Evolutionary conservation across 2,888 invertebrate genomes (phyloP).

Genomic region (Drosophila austrosaltans): DNA sequence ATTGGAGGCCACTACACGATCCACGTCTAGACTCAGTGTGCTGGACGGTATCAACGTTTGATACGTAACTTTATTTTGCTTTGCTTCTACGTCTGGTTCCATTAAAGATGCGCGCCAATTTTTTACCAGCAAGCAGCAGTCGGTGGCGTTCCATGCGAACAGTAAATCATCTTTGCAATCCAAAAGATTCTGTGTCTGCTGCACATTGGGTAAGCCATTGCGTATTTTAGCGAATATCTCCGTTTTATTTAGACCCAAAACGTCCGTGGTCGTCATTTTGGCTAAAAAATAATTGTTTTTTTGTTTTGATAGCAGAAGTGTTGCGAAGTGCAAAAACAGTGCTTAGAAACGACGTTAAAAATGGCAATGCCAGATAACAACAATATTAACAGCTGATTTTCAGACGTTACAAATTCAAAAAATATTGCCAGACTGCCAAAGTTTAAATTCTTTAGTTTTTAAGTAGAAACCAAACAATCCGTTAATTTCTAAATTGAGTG

Average conservation of each 20-base stretch:
- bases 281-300: conserved; percentile 6
- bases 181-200: conserved; percentile 85
- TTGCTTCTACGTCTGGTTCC: conserved; percentile 30
- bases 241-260: conserved; percentile 85
- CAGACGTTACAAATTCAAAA: background rate
- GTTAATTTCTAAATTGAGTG: too few species aligned
- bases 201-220: conserved; percentile 84
- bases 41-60: conserved; percentile 87
- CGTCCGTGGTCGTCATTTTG: conserved; percentile 84
- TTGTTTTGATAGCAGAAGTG: background rate
- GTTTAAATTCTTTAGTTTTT: too few species aligned
- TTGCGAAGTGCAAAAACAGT: too few species aligned
- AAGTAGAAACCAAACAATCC: too few species aligned
- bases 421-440: background rate
- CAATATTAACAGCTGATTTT: too few species aligned
- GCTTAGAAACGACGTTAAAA: background rate
- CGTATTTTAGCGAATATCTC: conserved; percentile 85
- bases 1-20: conserved; percentile 86
- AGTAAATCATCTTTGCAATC: conserved; percentile 86
- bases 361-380: background rate
- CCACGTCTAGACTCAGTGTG: conserved; percentile 87
- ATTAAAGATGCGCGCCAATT: conserved; percentile 84
- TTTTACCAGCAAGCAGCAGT: conserved; percentile 85
- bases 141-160: conserved; percentile 86
- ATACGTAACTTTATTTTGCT: conserved; percentile 69